Percentiles rank a stretch among this genome's conserved stretches.
Conservation (phyloP, 2,888 invertebrate genomes). For the Netelia fuscicornis region DNA sequence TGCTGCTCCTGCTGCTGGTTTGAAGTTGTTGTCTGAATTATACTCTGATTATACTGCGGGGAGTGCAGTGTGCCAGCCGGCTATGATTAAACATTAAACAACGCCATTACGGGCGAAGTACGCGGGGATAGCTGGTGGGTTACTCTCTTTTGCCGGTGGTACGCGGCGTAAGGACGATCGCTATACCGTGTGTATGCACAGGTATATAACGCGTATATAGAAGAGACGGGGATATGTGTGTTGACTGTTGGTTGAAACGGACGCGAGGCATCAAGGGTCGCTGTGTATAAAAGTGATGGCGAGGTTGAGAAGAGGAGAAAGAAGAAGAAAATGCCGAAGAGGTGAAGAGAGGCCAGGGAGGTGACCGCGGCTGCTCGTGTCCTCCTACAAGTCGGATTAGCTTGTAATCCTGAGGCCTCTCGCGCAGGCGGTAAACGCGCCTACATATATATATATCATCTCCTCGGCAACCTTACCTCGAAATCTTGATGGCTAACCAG, state of each 20-base stretch:
- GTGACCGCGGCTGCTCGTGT: constrained; percentile 83
- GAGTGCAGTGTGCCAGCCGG: constrained; percentile 76
- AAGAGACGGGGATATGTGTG: background rate
- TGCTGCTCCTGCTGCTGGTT: constrained; percentile 74
- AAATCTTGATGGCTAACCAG: constrained; percentile 78
- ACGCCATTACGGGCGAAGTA: constrained; percentile 81
- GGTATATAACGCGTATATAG: constrained; percentile 4
- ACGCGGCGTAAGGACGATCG: constrained; percentile 58
- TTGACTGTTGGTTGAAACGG: constrained; percentile 60
- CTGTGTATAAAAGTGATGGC: constrained; percentile 41
- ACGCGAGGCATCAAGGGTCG: constrained; percentile 51
- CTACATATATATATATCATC: constrained; percentile 35
- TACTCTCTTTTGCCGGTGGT: constrained; percentile 35
- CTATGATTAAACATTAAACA: constrained; percentile 85
- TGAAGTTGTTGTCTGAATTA: constrained; percentile 83
- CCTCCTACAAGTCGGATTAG: constrained; percentile 83
- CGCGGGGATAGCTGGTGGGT: constrained; percentile 61
- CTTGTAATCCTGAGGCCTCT: constrained; percentile 77
- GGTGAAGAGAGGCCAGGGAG: constrained; percentile 65
- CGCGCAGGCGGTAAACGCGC: constrained; percentile 61
- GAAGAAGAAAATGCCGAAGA: constrained; percentile 25
- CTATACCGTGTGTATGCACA: constrained; percentile 11
- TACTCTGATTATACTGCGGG: constrained; percentile 83
- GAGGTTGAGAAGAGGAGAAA: constrained; percentile 39
- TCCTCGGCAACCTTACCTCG: constrained; percentile 39